phyloP scores from a whole-genome alignment of 1,140 invertebrate species.

The Heliconius hewitsoni region DNA sequence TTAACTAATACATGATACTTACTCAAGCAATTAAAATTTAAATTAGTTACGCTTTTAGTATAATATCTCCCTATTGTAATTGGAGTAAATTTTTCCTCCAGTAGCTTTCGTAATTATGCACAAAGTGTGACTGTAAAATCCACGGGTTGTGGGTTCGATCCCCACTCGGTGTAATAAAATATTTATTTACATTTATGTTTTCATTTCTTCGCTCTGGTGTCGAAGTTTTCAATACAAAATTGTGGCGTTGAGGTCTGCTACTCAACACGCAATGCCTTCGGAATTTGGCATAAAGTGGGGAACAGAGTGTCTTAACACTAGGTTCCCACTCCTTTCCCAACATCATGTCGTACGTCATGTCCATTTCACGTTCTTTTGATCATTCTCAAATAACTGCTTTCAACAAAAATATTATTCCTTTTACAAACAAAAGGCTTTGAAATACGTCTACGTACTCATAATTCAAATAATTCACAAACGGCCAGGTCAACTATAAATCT shows the following conservation, averaged over 20 bases:
- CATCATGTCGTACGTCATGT: not conserved
- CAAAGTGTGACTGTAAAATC: no score
- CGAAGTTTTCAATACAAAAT: no score
- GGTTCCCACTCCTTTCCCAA: not conserved
- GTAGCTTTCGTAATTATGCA: no score
- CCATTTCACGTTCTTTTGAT: not conserved
- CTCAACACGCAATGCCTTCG: no score
- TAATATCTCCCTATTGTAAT: not conserved
- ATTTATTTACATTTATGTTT: no score
- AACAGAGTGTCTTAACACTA: no score
- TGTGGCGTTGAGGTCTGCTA: no score
- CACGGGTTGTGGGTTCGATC: no score
- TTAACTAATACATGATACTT: not conserved
- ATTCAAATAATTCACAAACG: slow-evolving; percentile 16
- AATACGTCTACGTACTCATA: not conserved
- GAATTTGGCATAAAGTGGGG: no score
- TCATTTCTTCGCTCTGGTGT: no score
- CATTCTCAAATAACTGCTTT: not conserved
- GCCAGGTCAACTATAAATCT: slow-evolving; percentile 26
- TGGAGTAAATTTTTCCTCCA: not conserved
- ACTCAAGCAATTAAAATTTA: slow-evolving; percentile 4
- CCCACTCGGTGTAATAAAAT: no score
- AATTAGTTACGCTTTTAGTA: not conserved
- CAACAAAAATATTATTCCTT: not conserved
- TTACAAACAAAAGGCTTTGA: slow-evolving; percentile 9